These are phyloP conservation scores for Zoanthus solanderi DNA, from an alignment of 92 coral and sea anemone genomes.

Conservation along the genomic window DNA sequence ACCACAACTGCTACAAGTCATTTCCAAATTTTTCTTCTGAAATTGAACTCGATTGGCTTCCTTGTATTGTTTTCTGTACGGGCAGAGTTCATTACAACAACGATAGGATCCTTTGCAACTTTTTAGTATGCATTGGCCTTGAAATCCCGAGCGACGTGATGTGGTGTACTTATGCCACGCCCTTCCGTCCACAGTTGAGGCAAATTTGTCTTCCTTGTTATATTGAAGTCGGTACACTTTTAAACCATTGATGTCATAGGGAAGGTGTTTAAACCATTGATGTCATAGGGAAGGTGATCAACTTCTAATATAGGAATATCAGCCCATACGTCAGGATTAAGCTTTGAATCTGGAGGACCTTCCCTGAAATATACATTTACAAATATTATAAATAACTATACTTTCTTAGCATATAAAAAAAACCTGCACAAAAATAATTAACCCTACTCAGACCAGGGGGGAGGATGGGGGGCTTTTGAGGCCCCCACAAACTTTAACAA, in stretches of 20 bases:
- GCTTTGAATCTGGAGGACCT: slow-evolving; percentile 41
- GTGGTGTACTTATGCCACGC: slow-evolving; percentile 52
- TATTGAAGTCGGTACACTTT: slow-evolving; percentile 21
- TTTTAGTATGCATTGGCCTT: slow-evolving; percentile 49
- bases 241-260: slow-evolving; percentile 63
- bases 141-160: slow-evolving; percentile 52
- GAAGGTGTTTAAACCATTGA: slow-evolving; percentile 59
- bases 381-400: slow-evolving; percentile 2
- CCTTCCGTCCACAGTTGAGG: slow-evolving; percentile 55
- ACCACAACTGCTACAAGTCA: slow-evolving; percentile 64
- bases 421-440: slow-evolving; percentile 10
- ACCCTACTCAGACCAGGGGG: slow-evolving; percentile 7
- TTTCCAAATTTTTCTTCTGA: slow-evolving; percentile 41
- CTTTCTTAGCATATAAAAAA: slow-evolving; percentile 2
- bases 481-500: slow-evolving; percentile 10
- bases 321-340: slow-evolving; percentile 15
- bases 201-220: slow-evolving; percentile 52
- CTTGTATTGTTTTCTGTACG: slow-evolving; percentile 50
- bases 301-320: slow-evolving; percentile 55
- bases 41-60: slow-evolving; percentile 59
- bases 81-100: slow-evolving; percentile 59
- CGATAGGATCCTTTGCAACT: slow-evolving; percentile 70
- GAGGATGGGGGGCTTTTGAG: slow-evolving; percentile 4
- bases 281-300: slow-evolving; percentile 61
- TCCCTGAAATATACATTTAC: slow-evolving; percentile 13